phyloP scores from a whole-genome alignment of 2,797 vertebrate genomes.

The Channallabes apus region DNA sequence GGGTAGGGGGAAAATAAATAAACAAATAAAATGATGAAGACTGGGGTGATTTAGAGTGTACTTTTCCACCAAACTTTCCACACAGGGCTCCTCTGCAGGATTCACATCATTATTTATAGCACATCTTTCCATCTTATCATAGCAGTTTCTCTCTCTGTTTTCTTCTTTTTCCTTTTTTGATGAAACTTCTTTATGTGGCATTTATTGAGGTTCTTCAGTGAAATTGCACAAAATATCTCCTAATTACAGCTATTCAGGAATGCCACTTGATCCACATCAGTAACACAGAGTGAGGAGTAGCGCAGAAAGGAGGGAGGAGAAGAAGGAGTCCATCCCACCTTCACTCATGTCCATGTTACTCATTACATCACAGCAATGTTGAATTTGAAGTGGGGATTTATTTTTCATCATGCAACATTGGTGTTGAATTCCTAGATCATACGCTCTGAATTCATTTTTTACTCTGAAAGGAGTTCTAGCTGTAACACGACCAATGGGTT shows the following conservation, averaged over 20 bases:
- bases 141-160: constrained; percentile 11
- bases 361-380: neutral
- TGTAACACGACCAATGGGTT: neutral
- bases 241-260: constrained; percentile 37
- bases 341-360: neutral
- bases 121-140: neutral
- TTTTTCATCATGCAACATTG: neutral
- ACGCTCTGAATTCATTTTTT: neutral
- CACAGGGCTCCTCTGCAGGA: neutral
- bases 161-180: constrained; percentile 13
- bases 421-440: neutral
- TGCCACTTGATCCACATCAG: neutral
- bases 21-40: neutral
- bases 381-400: neutral
- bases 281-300: neutral
- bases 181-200: neutral
- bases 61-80: neutral
- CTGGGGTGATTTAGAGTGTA: neutral
- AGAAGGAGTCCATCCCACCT: neutral
- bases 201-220: neutral
- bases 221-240: constrained; percentile 10
- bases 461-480: neutral
- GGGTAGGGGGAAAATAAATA: neutral
- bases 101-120: constrained; percentile 5
- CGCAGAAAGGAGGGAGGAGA: neutral